Conservation (phyloP, 1,140 invertebrate species). For the Gryon sp. region DNA sequence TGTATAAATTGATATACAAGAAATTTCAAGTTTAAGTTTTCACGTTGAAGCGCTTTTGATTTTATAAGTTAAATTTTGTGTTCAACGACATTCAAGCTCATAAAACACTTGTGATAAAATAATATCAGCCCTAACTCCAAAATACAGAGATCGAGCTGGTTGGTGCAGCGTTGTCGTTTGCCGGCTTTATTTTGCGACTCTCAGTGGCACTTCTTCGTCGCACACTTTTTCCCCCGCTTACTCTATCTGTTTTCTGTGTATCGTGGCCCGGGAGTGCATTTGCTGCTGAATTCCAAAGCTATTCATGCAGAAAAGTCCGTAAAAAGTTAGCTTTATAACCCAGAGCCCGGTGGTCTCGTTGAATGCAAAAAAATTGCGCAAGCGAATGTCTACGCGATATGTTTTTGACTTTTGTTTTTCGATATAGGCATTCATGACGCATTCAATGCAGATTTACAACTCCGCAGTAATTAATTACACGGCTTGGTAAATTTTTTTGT, state of each 20-base stretch:
- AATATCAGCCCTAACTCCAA: conserved; percentile 40
- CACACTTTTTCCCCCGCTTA: conserved; percentile 37
- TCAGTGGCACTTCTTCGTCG: conserved; percentile 22
- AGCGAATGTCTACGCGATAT: conserved; percentile 50
- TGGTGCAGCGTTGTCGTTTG: conserved; percentile 7
- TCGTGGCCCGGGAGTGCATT: conserved; percentile 54
- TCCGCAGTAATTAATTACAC: conserved; percentile 43
- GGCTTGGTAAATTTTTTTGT: conserved; percentile 5
- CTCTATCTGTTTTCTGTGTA: conserved; percentile 40
- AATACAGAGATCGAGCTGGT: conserved; percentile 18
- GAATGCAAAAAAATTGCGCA: conserved; percentile 38
- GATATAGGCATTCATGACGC: conserved; percentile 18
- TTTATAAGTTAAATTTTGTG: too few relatives aligned
- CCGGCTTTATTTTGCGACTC: conserved; percentile 25
- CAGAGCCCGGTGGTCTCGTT: conserved; percentile 2
- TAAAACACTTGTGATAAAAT: conserved; percentile 40
- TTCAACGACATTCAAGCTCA: conserved; percentile 9
- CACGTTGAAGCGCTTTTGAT: too few relatives aligned
- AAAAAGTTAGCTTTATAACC: conserved; percentile 50
- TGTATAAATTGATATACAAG: too few relatives aligned
- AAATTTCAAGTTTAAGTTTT: too few relatives aligned
- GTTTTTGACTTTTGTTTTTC: conserved; percentile 43
- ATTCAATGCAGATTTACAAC: conserved; percentile 14
- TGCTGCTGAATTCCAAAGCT: conserved; percentile 53
- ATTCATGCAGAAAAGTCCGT: conserved; percentile 49